phyloP scores from a whole-genome alignment of 2,888 invertebrate genomes.

The Leuctra nigra region DNA sequence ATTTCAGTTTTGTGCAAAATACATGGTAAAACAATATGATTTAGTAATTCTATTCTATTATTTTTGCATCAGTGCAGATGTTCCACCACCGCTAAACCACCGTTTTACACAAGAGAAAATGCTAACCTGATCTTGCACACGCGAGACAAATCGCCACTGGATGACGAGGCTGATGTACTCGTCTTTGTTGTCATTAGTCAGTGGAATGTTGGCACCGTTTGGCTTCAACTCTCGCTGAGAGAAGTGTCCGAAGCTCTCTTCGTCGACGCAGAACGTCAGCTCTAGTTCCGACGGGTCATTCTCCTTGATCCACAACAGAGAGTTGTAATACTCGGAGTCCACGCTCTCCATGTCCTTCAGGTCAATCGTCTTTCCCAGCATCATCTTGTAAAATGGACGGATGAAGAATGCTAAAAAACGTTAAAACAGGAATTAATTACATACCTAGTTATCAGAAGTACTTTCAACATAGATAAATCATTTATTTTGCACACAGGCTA shows the following conservation, averaged over 20 bases:
- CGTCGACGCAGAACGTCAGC: slow-evolving; percentile 92
- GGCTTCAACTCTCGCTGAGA: slow-evolving; percentile 87
- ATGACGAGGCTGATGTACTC: slow-evolving; percentile 97
- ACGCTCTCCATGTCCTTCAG: slow-evolving; percentile 98
- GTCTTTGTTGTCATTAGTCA: slow-evolving; percentile 92
- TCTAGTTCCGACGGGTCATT: slow-evolving; percentile 94
- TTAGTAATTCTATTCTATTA: too few relatives aligned
- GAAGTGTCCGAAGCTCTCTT: slow-evolving; percentile 94
- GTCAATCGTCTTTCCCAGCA: slow-evolving; percentile 90
- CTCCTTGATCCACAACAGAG: slow-evolving; percentile 82
- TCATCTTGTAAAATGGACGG: slow-evolving; percentile 99
- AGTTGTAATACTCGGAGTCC: slow-evolving; percentile 98
- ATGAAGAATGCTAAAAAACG: slow-evolving; percentile 86
- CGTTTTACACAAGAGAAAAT: too few relatives aligned
- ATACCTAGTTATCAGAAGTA: too few relatives aligned
- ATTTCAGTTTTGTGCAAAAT: too few relatives aligned
- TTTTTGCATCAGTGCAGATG: background rate
- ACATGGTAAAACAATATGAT: too few relatives aligned
- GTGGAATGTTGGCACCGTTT: slow-evolving; percentile 80
- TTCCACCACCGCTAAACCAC: too few relatives aligned
- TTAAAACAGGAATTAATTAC: background rate
- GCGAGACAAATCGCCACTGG: slow-evolving; percentile 95
- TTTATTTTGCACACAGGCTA: too few relatives aligned
- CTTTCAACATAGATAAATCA: too few relatives aligned
- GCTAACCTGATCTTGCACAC: slow-evolving; percentile 69